Evolutionary conservation across 2,113 vertebrate genomes (phyloP), one percentile per base, ranked within the genome.

Genomic region (Pseudorectes ferrugineus): DNA sequence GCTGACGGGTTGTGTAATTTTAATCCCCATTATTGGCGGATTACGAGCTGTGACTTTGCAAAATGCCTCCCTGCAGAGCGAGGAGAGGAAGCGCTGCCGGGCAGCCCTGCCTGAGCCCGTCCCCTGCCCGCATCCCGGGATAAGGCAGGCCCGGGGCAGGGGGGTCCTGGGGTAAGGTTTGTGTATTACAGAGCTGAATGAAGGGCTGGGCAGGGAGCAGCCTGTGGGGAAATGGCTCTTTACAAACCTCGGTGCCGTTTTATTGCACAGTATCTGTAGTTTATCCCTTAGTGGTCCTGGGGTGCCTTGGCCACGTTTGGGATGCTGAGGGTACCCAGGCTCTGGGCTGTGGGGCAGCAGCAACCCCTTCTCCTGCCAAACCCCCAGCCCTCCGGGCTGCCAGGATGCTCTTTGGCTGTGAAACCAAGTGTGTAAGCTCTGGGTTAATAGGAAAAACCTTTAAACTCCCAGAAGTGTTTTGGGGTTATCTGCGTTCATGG

Each of bases 11-110:
- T 97, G 91, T 55, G 33, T 85, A 76, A 96, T 71, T 94, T 77
- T 95, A 93, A 96, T 96, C 96, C 96, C 51, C 74, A 83, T 94
- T 90, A 96, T 14, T 31, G 3, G 85, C 3, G 79, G 95, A 97
- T 97, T 96, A 95, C 61, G 92, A 92, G 88, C 91, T 88, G 92
- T 95, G 94, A 94, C 93, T 96, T 83, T 89, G 93, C 95, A 93
- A 66, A 94, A 95, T 1, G 4, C 65, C 66, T 88, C 79, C 79
- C 94, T 43, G 92, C 95, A 73, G 84, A 4, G 3, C 0, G 16
- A 61, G 80, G 77, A 84, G 73, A 80, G 89, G 91, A 45, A 79
- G 43, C 4, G 70, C 61, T 71, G 84, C 87, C 4, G 19, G 61
- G 80, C 86, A 75, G 52, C 70, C 3, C 4, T 12, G 61, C 4